Evolutionary conservation across 2,888 invertebrate genomes (phyloP).

Genomic region (Macropis europaea): DNA sequence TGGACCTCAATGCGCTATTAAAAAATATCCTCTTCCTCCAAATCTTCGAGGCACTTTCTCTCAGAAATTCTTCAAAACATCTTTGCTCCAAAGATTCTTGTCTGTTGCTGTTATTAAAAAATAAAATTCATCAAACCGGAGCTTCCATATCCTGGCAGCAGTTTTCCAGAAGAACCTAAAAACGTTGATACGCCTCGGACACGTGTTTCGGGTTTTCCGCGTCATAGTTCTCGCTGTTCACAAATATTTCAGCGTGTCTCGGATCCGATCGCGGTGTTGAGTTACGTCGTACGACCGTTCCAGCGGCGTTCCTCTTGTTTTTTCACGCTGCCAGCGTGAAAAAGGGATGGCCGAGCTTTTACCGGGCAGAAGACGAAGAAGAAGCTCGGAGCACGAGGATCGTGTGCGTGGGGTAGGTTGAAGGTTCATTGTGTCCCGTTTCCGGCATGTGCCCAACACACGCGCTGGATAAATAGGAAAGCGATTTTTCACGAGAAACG

Average conservation of each 20-base stretch:
- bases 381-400: no score
- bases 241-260: constrained; percentile 21
- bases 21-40: no score
- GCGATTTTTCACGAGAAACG: constrained; percentile 53
- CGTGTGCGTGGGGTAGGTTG: background rate
- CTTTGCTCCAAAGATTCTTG: no score
- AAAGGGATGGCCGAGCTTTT: background rate
- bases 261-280: background rate
- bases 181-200: background rate
- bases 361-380: background rate
- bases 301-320: background rate
- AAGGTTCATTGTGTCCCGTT: constrained; percentile 42
- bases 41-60: no score
- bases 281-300: constrained; percentile 5
- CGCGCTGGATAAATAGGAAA: constrained; percentile 45
- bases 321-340: background rate
- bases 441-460: constrained; percentile 57
- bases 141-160: no score
- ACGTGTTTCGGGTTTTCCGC: background rate
- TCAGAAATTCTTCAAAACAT: no score
- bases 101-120: no score
- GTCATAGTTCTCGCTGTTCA: background rate
- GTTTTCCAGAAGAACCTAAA: no score
- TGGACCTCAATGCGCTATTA: no score
- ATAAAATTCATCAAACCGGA: background rate